phyloP scores from a whole-genome alignment of 2,888 invertebrate genomes.

The Cerceris rybyensis region DNA sequence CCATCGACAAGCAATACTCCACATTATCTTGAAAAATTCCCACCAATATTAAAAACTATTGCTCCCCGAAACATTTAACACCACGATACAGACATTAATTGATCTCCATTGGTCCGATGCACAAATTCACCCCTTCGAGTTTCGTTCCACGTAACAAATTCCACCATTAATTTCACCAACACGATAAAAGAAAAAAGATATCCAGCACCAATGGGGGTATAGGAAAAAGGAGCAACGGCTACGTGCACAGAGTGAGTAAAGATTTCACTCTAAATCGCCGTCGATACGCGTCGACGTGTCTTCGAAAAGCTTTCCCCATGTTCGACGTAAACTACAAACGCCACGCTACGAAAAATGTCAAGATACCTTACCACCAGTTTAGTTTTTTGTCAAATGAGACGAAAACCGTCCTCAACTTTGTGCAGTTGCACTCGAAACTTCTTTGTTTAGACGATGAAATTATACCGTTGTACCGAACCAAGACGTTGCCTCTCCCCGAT shows the following conservation, averaged over 20 bases:
- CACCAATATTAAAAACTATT: too few relatives aligned
- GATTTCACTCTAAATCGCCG: slow-evolving; percentile 2
- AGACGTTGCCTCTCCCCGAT: neutral
- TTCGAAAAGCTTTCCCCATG: slow-evolving; percentile 14
- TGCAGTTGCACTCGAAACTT: too few relatives aligned
- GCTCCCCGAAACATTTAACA: too few relatives aligned
- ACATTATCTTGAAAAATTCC: too few relatives aligned
- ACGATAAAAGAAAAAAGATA: neutral
- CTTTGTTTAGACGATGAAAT: too few relatives aligned
- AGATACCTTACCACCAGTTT: neutral
- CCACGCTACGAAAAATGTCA: neutral
- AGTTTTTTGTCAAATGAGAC: neutral
- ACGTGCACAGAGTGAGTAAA: slow-evolving; percentile 16
- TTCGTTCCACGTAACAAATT: slow-evolving; percentile 53
- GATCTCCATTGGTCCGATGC: neutral
- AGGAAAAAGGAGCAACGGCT: slow-evolving; percentile 8
- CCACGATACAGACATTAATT: neutral
- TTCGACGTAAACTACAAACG: slow-evolving; percentile 5
- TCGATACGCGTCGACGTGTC: neutral
- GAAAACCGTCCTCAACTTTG: neutral
- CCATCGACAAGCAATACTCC: too few relatives aligned
- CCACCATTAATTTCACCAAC: neutral
- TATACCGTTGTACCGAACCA: neutral
- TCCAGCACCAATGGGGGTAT: neutral
- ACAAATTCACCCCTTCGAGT: neutral